These are phyloP conservation scores for Sebastes baramenuke DNA, from an alignment of 2,797 vertebrate genomes.

Conservation along the genomic window DNA sequence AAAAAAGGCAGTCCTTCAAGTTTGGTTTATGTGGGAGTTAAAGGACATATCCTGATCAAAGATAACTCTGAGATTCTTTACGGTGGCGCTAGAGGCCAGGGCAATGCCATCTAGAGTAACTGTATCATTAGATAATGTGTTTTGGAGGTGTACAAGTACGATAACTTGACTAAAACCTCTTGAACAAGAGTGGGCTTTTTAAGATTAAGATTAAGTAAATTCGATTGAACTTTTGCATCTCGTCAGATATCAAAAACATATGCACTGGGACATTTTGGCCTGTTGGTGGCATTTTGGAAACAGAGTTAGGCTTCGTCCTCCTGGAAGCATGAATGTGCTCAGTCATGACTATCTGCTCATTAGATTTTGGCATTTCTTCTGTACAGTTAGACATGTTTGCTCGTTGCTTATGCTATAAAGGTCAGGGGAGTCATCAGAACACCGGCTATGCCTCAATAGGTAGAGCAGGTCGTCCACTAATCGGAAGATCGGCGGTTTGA, in stretches of 20 bases:
- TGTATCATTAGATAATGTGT: neutral
- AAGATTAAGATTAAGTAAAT: neutral
- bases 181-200: neutral
- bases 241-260: neutral
- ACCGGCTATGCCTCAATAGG: too few relatives aligned
- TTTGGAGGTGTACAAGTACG: neutral
- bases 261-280: neutral
- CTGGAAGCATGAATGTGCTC: neutral
- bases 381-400: too few relatives aligned
- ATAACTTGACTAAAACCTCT: neutral
- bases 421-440: too few relatives aligned
- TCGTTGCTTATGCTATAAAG: too few relatives aligned
- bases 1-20: neutral
- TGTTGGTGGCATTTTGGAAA: neutral
- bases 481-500: too few relatives aligned
- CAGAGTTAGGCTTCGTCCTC: neutral
- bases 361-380: too few relatives aligned
- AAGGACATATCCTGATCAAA: neutral
- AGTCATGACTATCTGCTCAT: too few relatives aligned
- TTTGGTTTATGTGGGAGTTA: neutral
- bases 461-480: accelerated
- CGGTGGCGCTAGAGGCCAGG: too few relatives aligned
- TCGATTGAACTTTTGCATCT: neutral
- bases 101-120: too few relatives aligned
- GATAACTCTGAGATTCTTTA: too few relatives aligned